Conservation (phyloP, 2,113 vertebrate species). For the Aepyceros melampus region DNA sequence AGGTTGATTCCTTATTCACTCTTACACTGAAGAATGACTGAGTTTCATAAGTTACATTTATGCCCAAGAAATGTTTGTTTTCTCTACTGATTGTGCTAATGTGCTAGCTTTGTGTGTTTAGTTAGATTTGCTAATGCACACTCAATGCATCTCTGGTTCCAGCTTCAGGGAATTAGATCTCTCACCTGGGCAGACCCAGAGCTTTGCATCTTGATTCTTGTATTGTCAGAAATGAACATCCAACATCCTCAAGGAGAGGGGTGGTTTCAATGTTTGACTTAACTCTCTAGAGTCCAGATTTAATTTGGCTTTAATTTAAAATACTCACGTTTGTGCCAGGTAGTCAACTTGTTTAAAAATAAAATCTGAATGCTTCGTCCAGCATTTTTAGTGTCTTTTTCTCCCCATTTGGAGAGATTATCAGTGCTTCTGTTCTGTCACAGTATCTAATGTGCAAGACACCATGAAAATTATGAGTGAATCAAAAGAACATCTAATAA, state of each 20-base stretch:
- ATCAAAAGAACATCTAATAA: not conserved
- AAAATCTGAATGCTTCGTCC: not conserved
- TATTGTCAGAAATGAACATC: not conserved
- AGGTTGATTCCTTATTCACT: not conserved
- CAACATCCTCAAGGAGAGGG: not conserved
- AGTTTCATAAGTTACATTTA: not conserved
- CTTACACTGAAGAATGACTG: not conserved
- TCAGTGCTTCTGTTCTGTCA: not conserved
- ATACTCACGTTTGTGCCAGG: not conserved
- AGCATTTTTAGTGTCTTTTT: not conserved
- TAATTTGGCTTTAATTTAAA: not conserved
- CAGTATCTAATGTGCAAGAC: not conserved
- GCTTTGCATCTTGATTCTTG: not conserved
- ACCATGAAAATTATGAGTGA: not conserved
- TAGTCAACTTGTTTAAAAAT: not conserved
- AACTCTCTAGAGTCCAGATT: not conserved
- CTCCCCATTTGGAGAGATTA: not conserved
- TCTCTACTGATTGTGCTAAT: not conserved
- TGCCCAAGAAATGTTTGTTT: not conserved
- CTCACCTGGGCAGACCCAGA: not conserved
- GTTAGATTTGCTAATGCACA: not conserved
- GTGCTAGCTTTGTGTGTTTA: not conserved
- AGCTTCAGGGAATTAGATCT: not conserved
- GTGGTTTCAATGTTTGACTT: not conserved
- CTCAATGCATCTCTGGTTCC: not conserved